These are phyloP conservation scores for Drosophila nr. fundita DNA, from an alignment of 2,888 invertebrate genomes.

Conservation along the genomic window DNA sequence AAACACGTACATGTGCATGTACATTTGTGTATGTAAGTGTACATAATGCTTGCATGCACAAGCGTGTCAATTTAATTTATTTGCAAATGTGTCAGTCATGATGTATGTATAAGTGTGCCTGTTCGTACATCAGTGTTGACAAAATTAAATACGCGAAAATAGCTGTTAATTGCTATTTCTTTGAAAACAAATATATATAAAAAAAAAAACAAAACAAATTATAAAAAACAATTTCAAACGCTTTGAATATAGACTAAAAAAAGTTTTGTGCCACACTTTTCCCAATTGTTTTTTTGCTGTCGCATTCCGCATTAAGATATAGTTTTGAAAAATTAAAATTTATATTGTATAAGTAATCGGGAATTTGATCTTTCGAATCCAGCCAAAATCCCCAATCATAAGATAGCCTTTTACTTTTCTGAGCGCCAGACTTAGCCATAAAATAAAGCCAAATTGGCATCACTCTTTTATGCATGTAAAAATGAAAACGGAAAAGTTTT, in stretches of 20 bases:
- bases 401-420: neutral
- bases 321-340: too few relatives aligned
- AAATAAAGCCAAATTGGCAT: neutral
- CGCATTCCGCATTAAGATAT: neutral
- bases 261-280: neutral
- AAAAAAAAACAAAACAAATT: too few relatives aligned
- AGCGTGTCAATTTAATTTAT: neutral
- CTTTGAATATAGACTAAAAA: neutral
- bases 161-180: neutral
- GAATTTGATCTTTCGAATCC: neutral
- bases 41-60: neutral
- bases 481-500: neutral
- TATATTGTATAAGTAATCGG: too few relatives aligned
- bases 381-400: neutral
- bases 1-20: neutral
- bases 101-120: neutral
- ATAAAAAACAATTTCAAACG: neutral
- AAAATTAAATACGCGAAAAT: neutral
- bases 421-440: too few relatives aligned
- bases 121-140: neutral
- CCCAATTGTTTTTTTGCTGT: neutral
- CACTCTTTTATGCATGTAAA: neutral
- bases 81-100: constrained; percentile 5
- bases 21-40: neutral
- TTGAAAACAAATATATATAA: neutral